phyloP scores from a whole-genome alignment of 2,888 invertebrate species.

The Xestobium rufovillosum region DNA sequence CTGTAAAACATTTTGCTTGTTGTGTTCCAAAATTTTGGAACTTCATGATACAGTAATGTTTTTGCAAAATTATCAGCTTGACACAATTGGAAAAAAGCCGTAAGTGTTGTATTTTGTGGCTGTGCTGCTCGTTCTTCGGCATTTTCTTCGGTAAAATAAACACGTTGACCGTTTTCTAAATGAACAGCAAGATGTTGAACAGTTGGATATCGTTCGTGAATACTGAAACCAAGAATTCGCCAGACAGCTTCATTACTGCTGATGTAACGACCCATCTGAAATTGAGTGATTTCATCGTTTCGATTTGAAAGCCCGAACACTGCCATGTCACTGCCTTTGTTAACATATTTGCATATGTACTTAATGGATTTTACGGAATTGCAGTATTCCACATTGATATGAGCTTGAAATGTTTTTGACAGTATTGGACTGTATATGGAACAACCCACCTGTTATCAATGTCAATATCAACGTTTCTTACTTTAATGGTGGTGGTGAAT shows the following conservation, averaged over 20 bases:
- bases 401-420: slow-evolving; percentile 30
- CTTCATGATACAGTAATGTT: slow-evolving; percentile 33
- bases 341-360: too few species aligned
- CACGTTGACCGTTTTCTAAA: too few species aligned
- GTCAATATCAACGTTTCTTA: slow-evolving; percentile 19
- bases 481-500: slow-evolving; percentile 23
- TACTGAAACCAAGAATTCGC: slow-evolving; percentile 20
- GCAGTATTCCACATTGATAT: slow-evolving; percentile 37
- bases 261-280: slow-evolving; percentile 28
- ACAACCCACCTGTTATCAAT: slow-evolving; percentile 27
- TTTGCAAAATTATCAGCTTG: slow-evolving; percentile 32
- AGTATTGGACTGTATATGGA: slow-evolving; percentile 29
- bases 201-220: slow-evolving; percentile 30
- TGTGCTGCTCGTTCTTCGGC: not conserved
- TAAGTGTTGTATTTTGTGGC: slow-evolving; percentile 31
- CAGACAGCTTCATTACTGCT: slow-evolving; percentile 31
- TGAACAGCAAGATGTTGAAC: slow-evolving; percentile 27
- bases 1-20: slow-evolving; percentile 14
- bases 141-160: slow-evolving; percentile 16
- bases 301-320: slow-evolving; percentile 18
- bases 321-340: too few species aligned
- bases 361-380: too few species aligned
- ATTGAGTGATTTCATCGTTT: slow-evolving; percentile 25
- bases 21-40: slow-evolving; percentile 28
- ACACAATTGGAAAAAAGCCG: slow-evolving; percentile 34